A percentile compares a stretch with the other conserved stretches of the same genome.
Conservation (phyloP, 2,113 vertebrate genomes). For the Pygoscelis antarcticus region DNA sequence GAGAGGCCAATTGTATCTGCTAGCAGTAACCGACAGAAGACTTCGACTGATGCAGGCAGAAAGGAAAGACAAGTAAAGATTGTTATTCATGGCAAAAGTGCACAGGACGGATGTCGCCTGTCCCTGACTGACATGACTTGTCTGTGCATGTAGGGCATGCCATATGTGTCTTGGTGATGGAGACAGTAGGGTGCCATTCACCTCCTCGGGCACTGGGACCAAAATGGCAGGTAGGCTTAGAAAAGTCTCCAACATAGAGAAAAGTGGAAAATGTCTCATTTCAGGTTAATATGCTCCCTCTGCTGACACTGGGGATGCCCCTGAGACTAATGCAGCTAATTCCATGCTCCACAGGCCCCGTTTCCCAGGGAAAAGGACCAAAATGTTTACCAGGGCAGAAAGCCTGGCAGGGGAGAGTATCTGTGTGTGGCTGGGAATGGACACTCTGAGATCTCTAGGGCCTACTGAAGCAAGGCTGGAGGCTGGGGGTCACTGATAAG, state of each 20-base stretch:
- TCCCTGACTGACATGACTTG: background rate
- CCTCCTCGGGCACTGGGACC: background rate
- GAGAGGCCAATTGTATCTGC: background rate
- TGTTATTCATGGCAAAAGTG: background rate
- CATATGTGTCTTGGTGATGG: background rate
- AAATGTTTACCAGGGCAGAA: slow-evolving; percentile 21
- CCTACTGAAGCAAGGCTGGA: slow-evolving; percentile 3
- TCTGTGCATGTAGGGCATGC: background rate
- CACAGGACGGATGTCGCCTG: background rate
- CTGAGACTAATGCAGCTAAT: background rate
- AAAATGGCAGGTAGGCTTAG: background rate
- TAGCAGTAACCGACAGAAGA: background rate
- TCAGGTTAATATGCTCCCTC: background rate
- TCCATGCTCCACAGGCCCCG: accelerated
- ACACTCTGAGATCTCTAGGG: slow-evolving; percentile 2
- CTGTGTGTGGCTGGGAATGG: slow-evolving; percentile 54
- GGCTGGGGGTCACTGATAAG: slow-evolving; percentile 63
- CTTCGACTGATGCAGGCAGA: background rate
- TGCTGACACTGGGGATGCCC: background rate
- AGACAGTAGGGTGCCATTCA: background rate
- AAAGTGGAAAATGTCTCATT: background rate
- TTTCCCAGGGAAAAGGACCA: background rate
- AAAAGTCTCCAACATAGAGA: background rate
- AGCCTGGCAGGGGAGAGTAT: background rate
- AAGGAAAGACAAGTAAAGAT: background rate